Evolutionary conservation across 2,888 invertebrate species (phyloP).

Genomic region (Drosophila barbarae): DNA sequence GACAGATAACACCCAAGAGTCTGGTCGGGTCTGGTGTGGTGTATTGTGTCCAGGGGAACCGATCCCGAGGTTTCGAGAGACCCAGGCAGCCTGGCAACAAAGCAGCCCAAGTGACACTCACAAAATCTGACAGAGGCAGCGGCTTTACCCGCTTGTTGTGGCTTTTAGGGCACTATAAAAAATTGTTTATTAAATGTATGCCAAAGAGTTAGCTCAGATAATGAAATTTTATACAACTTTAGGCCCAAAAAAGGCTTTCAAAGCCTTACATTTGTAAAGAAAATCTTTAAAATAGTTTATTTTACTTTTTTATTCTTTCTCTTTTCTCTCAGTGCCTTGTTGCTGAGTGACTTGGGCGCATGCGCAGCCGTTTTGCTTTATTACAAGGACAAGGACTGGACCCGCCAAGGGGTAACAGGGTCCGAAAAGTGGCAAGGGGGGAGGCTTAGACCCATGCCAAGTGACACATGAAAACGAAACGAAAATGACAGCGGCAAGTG

Average conservation of each 20-base stretch:
- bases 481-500: slow-evolving; percentile 72
- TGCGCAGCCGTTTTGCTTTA: slow-evolving; percentile 65
- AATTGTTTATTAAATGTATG: not conserved
- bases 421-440: slow-evolving; percentile 4
- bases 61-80: slow-evolving; percentile 12
- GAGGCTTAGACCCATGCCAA: slow-evolving; percentile 61
- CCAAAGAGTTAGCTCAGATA: not conserved
- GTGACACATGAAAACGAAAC: slow-evolving; percentile 73
- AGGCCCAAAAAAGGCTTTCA: too few relatives aligned
- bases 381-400: slow-evolving; percentile 49
- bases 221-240: too few relatives aligned
- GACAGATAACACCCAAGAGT: slow-evolving; percentile 64
- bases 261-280: too few relatives aligned
- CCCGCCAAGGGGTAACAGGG: slow-evolving; percentile 13
- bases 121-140: slow-evolving; percentile 72
- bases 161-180: not conserved
- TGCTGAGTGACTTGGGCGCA: slow-evolving; percentile 61
- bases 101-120: slow-evolving; percentile 71
- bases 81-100: slow-evolving; percentile 31
- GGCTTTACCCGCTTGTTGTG: slow-evolving; percentile 48
- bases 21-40: slow-evolving; percentile 9
- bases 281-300: not conserved
- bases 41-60: slow-evolving; percentile 2
- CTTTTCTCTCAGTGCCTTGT: slow-evolving; percentile 34
- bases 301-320: not conserved